Base-by-base conservation (phyloP, 2,888 invertebrate genomes). In the Chloroclystis v-ata region DNA sequence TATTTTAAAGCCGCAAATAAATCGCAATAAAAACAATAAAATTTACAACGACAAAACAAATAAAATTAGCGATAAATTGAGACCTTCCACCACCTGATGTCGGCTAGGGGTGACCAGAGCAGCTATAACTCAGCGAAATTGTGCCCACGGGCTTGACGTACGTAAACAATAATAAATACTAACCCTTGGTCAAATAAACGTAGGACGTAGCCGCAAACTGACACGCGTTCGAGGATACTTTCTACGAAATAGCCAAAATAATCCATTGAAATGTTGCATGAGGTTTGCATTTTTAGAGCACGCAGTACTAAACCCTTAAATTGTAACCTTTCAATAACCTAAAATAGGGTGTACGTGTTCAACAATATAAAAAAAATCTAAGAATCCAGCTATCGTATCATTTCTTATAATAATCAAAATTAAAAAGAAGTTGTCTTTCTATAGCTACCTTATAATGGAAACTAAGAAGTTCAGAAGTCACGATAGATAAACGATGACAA, bases 61-160 rank as follows among this genome's bases (percentile, higher is more conserved):
- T 78, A 78, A 79, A 83, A 83, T 82, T 78, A 78, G 77, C 78
- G 72, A 83, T 84, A 84, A 84, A 84, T 84, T 77, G 75, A 69
- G 76, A 74, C 73, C 70, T 74, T 71, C 72, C 84, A 84, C 84
- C 85, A 84, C 83, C 65, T 75, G 64, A 59, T 65, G 67, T 66
- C 49, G 57, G 62, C 60, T 60, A 67, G 72, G 78, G 78, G 72
- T 75, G 78, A 78, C 78, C 78, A 66, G 59, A 78, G 78, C 78
- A 66, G 59, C 68, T 60, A 81, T 85, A 84, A 83, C 70, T 84
- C 82, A 84, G 65, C 77, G 54, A 69, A 79, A 84, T 80, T 75
- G 79, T 71, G 72, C 83, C 85, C 82, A 62, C 65, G 79, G 83
- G 75, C 60, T 63, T 62, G 63, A 61, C 61, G 63, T 63, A 65